Evolutionary conservation across 2,797 vertebrate species (phyloP).

Genomic region (Pangasius krempfi): DNA sequence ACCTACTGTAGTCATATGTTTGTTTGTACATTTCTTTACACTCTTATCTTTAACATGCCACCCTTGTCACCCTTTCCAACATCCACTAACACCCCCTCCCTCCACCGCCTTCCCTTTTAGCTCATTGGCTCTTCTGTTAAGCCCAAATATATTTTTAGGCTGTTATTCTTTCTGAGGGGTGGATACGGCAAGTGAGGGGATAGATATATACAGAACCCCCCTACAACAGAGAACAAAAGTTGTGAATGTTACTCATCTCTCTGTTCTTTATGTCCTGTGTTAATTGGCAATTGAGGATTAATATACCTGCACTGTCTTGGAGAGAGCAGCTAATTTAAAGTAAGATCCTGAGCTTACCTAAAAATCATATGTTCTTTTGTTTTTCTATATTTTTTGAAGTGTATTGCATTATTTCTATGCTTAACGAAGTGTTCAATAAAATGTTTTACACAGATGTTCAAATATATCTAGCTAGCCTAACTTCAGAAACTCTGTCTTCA

Average conservation of each 20-base stretch:
- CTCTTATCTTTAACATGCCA: slow-evolving; percentile 48
- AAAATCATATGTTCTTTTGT: slow-evolving; percentile 1
- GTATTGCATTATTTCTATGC: neutral
- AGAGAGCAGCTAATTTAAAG: slow-evolving; percentile 30
- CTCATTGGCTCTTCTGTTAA: slow-evolving; percentile 58
- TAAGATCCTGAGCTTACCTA: slow-evolving; percentile 33
- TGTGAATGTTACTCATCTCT: slow-evolving; percentile 13
- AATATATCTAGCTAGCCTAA: neutral
- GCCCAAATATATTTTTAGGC: slow-evolving; percentile 61
- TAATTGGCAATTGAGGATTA: slow-evolving; percentile 10
- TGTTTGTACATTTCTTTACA: slow-evolving; percentile 16
- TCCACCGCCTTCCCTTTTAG: slow-evolving; percentile 34
- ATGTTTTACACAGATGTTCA: neutral
- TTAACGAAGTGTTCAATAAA: neutral
- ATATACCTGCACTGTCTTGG: neutral
- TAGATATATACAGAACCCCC: slow-evolving; percentile 53
- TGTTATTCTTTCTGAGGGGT: slow-evolving; percentile 53
- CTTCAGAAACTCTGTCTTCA: slow-evolving; percentile 8
- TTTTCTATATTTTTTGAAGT: neutral
- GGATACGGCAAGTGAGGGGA: slow-evolving; percentile 53
- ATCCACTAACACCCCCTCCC: slow-evolving; percentile 44
- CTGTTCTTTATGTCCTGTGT: neutral
- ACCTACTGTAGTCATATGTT: slow-evolving; percentile 14
- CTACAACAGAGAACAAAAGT: slow-evolving; percentile 41
- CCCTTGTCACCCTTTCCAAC: slow-evolving; percentile 50